A percentile compares a stretch with the other conserved stretches of the same genome.
These are phyloP conservation scores for Leucosticte australis DNA, from an alignment of 2,113 vertebrate species.

Conservation along the genomic window DNA sequence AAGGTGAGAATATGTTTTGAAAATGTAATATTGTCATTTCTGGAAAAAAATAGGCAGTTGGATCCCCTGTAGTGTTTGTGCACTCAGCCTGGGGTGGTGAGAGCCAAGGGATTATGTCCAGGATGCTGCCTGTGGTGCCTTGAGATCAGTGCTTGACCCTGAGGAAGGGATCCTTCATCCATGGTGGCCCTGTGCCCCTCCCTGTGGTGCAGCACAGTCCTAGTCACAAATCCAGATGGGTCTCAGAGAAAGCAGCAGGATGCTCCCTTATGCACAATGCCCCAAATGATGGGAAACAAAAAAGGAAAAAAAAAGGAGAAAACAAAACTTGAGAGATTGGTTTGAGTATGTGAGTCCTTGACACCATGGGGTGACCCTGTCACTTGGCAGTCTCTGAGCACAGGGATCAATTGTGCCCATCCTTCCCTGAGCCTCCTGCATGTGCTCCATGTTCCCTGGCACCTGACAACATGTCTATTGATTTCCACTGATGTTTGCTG, in stretches of 20 bases:
- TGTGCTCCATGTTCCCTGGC: not conserved
- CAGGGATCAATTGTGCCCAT: rapidly evolving
- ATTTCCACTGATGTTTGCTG: not conserved
- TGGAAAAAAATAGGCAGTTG: not conserved
- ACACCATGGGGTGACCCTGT: not conserved
- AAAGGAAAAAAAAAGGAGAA: not conserved
- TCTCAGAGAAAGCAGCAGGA: not conserved
- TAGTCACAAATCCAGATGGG: rapidly evolving
- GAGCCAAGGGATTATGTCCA: not conserved
- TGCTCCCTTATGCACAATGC: not conserved
- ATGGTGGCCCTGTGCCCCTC: not conserved
- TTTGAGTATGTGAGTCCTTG: not conserved
- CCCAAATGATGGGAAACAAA: not conserved
- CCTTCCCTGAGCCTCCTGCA: not conserved
- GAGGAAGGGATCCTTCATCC: not conserved
- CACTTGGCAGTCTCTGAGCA: rapidly evolving
- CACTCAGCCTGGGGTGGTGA: not conserved
- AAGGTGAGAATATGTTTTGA: not conserved
- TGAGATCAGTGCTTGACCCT: not conserved
- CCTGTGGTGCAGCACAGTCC: not conserved
- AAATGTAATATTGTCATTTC: not conserved
- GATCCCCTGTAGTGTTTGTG: not conserved
- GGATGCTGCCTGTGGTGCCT: not conserved
- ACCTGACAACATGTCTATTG: not conserved
- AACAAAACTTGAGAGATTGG: not conserved